Base-by-base conservation (phyloP, 2,113 vertebrate genomes). In the Cricetomys ansorgei region DNA sequence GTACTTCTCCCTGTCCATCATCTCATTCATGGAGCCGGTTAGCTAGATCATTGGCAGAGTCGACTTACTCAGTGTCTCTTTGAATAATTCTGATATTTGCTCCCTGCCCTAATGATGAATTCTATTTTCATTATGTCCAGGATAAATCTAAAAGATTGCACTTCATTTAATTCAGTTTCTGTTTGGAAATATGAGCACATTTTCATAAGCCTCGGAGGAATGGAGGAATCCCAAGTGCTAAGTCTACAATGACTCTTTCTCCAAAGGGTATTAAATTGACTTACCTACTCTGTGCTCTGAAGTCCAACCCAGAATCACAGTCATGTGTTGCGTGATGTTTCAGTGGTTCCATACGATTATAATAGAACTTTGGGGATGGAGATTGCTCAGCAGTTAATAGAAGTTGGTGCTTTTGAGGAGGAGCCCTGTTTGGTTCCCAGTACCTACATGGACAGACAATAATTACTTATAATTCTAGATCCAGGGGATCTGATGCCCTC, bases 91-190 rank as follows among this genome's bases (percentile, higher is more conserved):
- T 73, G 59, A 89, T 31, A n/a, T 4, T n/a, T 19, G 48, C 17
- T 15, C 4, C 7, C 5, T 1, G 50, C 8, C 5, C 45, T 64
- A 15, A 19, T 11, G 45, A 65, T 48, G 75, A 64, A 59, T 81
- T 73, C 25, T 10, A 19, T 88, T 91, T 89, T 73, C 57, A 53
- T 25, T 85, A 86, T 34, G 45, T 76, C 7, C 34, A 86, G 76
- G 92, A 81, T 77, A 80, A 72, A 89, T 89, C 45, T 88, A 81
- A 94, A 89, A 77, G 83, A 64, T 10, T n/a, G 16, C 3, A 40
- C 16, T 29, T 40, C 50, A 80, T 17, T 95, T 77, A 79, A 93
- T 92, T 69, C 40, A 45, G 7, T 55, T 84, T 70, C 45, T 37
- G 1, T 81, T 91, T 93, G 37, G 25, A 86, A 79, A 87, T 79